Evolutionary conservation across 2,797 vertebrate genomes (phyloP).

Genomic region (Eremophila alpestris): DNA sequence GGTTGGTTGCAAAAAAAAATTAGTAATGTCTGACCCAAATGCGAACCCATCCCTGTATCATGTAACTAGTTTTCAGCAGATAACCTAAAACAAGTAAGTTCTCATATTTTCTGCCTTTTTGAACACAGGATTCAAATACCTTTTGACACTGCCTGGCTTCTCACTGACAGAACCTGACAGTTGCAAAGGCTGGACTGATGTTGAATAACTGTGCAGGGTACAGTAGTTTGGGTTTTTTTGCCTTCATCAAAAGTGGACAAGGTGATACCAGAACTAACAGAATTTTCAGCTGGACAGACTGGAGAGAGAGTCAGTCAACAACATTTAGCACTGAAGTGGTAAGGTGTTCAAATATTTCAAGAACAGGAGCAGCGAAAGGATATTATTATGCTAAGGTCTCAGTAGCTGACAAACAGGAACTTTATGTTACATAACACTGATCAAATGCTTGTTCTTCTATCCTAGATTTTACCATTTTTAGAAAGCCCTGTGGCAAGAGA

Average conservation of each 20-base stretch:
- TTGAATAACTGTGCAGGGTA: background rate
- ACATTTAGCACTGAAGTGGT: background rate
- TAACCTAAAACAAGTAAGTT: background rate
- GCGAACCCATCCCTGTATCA: background rate
- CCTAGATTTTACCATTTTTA: background rate
- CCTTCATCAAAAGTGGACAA: background rate
- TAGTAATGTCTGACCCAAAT: background rate
- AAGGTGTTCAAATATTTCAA: background rate
- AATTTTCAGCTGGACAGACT: background rate
- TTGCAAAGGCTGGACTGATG: background rate
- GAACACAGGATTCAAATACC: background rate
- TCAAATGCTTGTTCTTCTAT: background rate
- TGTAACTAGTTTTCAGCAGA: background rate
- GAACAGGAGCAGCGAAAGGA: background rate
- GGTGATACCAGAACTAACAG: background rate
- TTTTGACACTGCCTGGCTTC: background rate
- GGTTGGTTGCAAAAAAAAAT: background rate
- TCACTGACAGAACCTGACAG: background rate
- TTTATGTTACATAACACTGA: background rate
- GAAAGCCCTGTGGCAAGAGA: background rate
- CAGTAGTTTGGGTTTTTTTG: rapidly evolving
- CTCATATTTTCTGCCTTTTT: background rate
- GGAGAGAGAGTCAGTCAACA: background rate
- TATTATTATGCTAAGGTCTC: background rate
- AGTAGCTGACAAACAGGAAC: background rate